These are phyloP conservation scores for Physeter macrocephalus DNA, from an alignment of 2,113 vertebrate species.

Conservation along the genomic window DNA sequence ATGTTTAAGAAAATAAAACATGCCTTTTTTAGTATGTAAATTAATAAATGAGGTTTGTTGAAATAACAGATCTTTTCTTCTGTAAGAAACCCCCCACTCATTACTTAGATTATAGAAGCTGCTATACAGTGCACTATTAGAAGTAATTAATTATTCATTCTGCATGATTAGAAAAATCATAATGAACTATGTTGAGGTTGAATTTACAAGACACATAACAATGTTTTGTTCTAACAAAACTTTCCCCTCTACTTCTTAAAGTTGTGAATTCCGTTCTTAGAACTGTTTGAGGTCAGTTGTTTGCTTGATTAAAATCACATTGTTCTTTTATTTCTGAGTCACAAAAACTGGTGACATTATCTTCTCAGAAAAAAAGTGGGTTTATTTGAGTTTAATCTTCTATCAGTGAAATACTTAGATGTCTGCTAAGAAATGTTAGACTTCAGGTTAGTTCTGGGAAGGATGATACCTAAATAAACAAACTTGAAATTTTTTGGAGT, in stretches of 20 bases:
- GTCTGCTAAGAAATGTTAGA: constrained; percentile 4
- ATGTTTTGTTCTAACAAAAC: constrained; percentile 3
- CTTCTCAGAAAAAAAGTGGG: not conserved
- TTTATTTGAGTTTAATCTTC: not conserved
- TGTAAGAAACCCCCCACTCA: not conserved
- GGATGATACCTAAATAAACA: not conserved
- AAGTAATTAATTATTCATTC: constrained; percentile 17
- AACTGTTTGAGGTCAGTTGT: not conserved
- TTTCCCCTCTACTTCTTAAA: not conserved
- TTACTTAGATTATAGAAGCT: not conserved
- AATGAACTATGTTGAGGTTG: constrained; percentile 19
- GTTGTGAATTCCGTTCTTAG: not conserved
- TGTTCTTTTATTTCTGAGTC: constrained; percentile 29
- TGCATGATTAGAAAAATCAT: constrained; percentile 35
- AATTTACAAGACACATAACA: not conserved
- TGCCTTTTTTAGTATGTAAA: not conserved
- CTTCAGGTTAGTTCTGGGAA: not conserved
- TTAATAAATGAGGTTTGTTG: not conserved
- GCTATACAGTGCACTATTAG: not conserved
- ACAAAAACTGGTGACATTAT: constrained; percentile 13
- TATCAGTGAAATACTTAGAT: constrained; percentile 1
- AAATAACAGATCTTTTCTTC: constrained; percentile 20
- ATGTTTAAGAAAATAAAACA: not conserved
- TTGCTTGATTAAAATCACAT: constrained; percentile 20
- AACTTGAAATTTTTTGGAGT: not conserved